Conservation (phyloP, 2,797 vertebrate genomes). For the Smutsia temminckii region DNA sequence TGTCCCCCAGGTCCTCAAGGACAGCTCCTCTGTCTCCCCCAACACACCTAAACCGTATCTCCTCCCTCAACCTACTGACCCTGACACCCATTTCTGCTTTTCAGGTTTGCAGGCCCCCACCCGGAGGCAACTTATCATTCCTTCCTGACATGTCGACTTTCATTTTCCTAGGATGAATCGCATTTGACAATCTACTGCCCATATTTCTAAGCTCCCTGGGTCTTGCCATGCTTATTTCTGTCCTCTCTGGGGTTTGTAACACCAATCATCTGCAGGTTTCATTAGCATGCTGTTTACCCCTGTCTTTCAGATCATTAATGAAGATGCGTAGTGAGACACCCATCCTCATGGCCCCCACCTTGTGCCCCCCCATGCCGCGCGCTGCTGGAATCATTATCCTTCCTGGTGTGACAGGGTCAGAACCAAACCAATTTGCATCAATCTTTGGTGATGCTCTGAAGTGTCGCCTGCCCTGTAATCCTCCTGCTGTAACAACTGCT, state of each 20-base stretch:
- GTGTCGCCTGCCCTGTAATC: background rate
- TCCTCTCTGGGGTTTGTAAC: constrained; percentile 70
- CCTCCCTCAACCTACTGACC: background rate
- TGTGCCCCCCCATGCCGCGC: background rate
- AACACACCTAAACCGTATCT: background rate
- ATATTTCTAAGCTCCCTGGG: constrained; percentile 77
- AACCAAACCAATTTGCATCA: constrained; percentile 79
- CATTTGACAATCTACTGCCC: constrained; percentile 73
- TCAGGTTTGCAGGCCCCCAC: background rate
- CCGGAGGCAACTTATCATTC: constrained; percentile 47
- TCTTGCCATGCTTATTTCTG: constrained; percentile 58
- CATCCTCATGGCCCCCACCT: background rate
- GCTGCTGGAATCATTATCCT: constrained; percentile 77
- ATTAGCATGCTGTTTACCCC: constrained; percentile 80
- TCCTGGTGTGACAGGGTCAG: constrained; percentile 79
- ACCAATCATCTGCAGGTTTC: constrained; percentile 79
- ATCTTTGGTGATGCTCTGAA: constrained; percentile 70
- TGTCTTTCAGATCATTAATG: constrained; percentile 78
- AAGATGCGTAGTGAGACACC: constrained; percentile 68
- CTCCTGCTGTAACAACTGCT: background rate
- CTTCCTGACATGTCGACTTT: constrained; percentile 57
- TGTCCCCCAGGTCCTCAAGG: background rate
- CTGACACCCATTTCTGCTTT: background rate
- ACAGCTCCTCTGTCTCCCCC: background rate
- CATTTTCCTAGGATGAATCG: constrained; percentile 69